A percentile compares a stretch with the other conserved stretches of the same genome.
These are phyloP conservation scores for Gymnogyps californianus DNA, from an alignment of 2,113 vertebrate genomes.

Conservation along the genomic window DNA sequence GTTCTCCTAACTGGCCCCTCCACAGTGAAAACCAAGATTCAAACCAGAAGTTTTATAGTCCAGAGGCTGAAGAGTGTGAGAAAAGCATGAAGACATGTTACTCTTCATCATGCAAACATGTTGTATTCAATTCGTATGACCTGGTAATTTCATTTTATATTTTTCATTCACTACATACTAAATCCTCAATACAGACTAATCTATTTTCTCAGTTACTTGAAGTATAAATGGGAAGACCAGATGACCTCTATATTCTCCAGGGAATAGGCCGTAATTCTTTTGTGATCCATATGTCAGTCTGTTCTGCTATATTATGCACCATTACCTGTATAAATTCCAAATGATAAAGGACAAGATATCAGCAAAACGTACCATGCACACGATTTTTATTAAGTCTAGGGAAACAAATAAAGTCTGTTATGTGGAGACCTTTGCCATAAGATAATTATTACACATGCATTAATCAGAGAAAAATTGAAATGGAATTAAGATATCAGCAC, in stretches of 20 bases:
- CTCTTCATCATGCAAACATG: not conserved
- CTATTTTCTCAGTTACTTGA: not conserved
- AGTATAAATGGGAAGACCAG: not conserved
- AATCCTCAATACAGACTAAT: not conserved
- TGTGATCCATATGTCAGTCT: not conserved
- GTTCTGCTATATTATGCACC: not conserved
- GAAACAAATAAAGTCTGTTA: conserved; percentile 43
- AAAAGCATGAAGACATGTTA: not conserved
- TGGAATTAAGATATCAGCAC: conserved; percentile 38
- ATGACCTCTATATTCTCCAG: not conserved
- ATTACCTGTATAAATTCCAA: not conserved
- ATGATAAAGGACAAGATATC: not conserved
- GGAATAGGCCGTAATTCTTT: not conserved
- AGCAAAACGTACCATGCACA: not conserved
- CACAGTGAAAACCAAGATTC: not conserved
- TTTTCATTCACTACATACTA: not conserved
- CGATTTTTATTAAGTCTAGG: conserved; percentile 31
- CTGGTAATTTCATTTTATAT: not conserved
- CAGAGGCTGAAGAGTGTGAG: not conserved
- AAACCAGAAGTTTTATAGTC: not conserved
- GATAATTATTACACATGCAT: conserved; percentile 38
- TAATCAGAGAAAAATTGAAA: conserved; percentile 3
- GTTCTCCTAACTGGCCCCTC: not conserved
- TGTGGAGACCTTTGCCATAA: not conserved
- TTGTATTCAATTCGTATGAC: not conserved